These are phyloP conservation scores for Drosophila nigritarsus DNA, from an alignment of 2,888 invertebrate species.

Conservation along the genomic window DNA sequence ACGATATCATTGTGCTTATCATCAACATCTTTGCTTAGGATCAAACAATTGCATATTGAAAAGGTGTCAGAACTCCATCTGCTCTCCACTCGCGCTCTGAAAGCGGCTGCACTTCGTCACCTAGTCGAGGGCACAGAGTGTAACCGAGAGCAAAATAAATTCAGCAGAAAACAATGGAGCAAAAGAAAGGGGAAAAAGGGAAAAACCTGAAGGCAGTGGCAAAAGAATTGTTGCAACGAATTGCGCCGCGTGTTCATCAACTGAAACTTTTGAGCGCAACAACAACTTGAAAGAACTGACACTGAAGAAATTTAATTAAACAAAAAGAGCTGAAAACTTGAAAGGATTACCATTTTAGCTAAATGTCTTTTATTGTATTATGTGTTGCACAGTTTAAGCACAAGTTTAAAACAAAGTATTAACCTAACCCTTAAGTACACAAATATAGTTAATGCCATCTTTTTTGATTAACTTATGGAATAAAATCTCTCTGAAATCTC, in stretches of 20 bases:
- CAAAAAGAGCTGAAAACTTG: not conserved
- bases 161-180: constrained; percentile 33
- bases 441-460: not conserved
- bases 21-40: not conserved
- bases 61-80: constrained; percentile 15
- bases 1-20: not conserved
- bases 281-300: constrained; percentile 12
- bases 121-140: constrained; percentile 18
- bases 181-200: constrained; percentile 16
- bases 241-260: constrained; percentile 49
- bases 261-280: constrained; percentile 54
- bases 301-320: constrained; percentile 26
- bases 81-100: constrained; percentile 7
- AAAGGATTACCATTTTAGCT: not conserved
- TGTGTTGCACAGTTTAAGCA: too few species aligned
- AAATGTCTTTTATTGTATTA: not conserved
- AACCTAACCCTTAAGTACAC: too few species aligned
- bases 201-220: constrained; percentile 26
- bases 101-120: constrained; percentile 42
- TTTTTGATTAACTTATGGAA: not conserved
- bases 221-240: constrained; percentile 60
- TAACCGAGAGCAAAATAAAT: constrained; percentile 32
- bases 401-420: not conserved
- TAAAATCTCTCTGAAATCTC: not conserved
- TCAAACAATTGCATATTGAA: constrained; percentile 5